Percentiles rank a stretch among this genome's conserved stretches.
Evolutionary conservation across 2,797 vertebrate species (phyloP).

Genomic region (Chelon labrosus): DNA sequence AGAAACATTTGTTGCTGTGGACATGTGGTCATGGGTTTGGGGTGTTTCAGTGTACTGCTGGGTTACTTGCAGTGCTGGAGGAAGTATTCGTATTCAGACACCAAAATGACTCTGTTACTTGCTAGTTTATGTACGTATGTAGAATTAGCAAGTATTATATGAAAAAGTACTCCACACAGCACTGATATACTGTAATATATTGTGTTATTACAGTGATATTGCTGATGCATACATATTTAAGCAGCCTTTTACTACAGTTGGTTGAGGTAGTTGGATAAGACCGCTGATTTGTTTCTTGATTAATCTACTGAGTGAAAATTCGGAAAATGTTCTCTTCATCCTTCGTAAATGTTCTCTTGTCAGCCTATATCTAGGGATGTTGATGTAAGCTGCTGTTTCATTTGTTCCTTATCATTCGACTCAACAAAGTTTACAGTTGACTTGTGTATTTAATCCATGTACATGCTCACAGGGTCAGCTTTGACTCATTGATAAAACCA

Average conservation of each 20-base stretch:
- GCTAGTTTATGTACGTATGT: not conserved
- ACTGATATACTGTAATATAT: not conserved
- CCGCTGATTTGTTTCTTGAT: too few species aligned
- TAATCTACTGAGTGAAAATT: too few species aligned
- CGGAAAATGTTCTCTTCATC: too few species aligned
- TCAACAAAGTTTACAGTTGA: too few species aligned
- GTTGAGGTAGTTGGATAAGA: not conserved
- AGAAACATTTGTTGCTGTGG: conserved; percentile 77
- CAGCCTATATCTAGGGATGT: too few species aligned
- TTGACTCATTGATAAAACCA: not conserved
- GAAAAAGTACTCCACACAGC: not conserved
- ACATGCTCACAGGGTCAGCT: too few species aligned
- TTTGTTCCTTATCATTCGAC: too few species aligned
- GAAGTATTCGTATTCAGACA: not conserved
- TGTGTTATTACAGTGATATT: not conserved
- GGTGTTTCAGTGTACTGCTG: conserved; percentile 21
- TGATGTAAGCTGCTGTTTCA: too few species aligned
- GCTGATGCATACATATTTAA: not conserved
- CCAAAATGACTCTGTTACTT: not conserved
- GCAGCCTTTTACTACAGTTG: not conserved
- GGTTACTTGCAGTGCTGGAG: not conserved
- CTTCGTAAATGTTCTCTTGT: too few species aligned
- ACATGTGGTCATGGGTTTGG: conserved; percentile 41
- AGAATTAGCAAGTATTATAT: not conserved
- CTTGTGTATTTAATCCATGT: too few species aligned